Evolutionary conservation across 2,888 invertebrate species (phyloP), one percentile per base, ranked within the genome.

Genomic region (Agelastica alni): DNA sequence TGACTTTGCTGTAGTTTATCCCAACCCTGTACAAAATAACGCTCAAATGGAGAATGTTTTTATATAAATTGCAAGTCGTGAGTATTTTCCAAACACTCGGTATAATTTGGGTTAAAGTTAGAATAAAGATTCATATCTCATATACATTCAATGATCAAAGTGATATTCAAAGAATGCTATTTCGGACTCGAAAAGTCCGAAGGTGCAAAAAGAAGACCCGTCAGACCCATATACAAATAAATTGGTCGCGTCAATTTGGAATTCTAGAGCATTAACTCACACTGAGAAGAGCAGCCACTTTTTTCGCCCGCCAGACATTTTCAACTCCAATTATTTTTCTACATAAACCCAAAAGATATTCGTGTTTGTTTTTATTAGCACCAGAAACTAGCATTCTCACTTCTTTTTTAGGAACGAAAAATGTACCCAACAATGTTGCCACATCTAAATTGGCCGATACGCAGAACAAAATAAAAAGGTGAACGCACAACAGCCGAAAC

Each of bases 281-380:
- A 65, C 64, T 67, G 69, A 65, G 39, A 53, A 53, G 53, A 53
- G 53, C 48, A 45, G 67, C 70, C 63, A 68, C 68, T 71, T 71
- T 71, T 71, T 71, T 69, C 63, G 69, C 62, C 63, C 58, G 68
- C 66, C 69, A 69, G 68, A 70, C 69, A 70, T 71, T 72, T 72
- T 72, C 69, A 65, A 62, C 65, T 61, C 71, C 72, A 72, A 73
- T 73, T 73, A 73, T 73, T 72, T 73, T 72, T 68, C 71, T 68
- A 71, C 71, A 71, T 71, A 71, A 69, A 67, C 7, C 69, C 63
- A 65, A 60, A 67, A 65, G 69, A 66, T 64, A 68, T 70, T 70
- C 67, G 68, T 69, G 69, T 69, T 70, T 66, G 62, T 64, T 65
- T 60, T n/a, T n/a, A n/a, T n/a, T n/a, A n/a, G 63, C 62, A 61